Base-by-base conservation (phyloP, 2,113 vertebrate species). In the Leucoraja erinaceus region DNA sequence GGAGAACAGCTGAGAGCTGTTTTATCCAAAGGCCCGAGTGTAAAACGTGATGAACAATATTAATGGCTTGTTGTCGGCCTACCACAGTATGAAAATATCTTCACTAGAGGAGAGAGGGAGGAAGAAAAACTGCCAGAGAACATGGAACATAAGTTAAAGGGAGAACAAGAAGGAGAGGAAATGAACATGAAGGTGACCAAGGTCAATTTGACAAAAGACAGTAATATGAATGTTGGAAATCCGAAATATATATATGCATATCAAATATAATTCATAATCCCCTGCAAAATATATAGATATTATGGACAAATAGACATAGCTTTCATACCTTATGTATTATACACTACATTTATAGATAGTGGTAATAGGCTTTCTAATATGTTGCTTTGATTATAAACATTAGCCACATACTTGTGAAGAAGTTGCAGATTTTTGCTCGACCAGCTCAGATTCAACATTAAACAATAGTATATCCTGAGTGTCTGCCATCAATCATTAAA, bases 391-490 rank as follows among this genome's bases (percentile, higher is more conserved):
- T 72, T 25, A 33, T 28, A 91, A 47, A 25, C 11, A 12, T 54
- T 91, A 20, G 38, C 66, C 28, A 6, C 68, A 61, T 66, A 33
- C 72, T 91, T 91, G 47, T 25, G 22, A 91, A 70, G 54, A 33
- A 91, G 90, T 72, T 70, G 90, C 31, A 47, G 66, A 33, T 31
- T 47, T 91, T 72, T 91, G 90, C 54, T 74, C 25, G 31, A 74
- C 9, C 68, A 91, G 33, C 90, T 91, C 90, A 54, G 66, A 18
- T 88, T 88, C 31, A 63, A 63, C 63, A 63, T 66, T 63, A n/a
- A 25, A 84, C 9, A 61, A 22, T 61, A 54, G 61, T n/a, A 28
- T 10, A 28, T n/a, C 31, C 11, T 31, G 59, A 63, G 61, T 63
- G 59, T 28, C 59, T 88, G 59, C 59, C 28, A 18, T 88, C 59